phyloP scores from a whole-genome alignment of 2,888 invertebrate species.

The Orthosia incerta region DNA sequence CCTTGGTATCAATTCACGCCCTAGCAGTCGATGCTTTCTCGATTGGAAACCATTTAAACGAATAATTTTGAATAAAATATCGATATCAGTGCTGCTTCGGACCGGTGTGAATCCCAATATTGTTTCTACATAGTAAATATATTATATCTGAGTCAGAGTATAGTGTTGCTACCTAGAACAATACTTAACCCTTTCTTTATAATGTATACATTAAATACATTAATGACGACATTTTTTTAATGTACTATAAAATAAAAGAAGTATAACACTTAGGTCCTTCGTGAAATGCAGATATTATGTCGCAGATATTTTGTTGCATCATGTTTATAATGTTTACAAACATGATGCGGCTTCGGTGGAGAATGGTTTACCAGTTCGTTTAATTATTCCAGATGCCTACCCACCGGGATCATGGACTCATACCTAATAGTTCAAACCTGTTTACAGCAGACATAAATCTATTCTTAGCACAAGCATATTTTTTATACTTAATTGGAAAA shows the following conservation, averaged over 20 bases:
- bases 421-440: background rate
- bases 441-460: background rate
- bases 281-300: background rate
- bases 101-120: conserved; percentile 15
- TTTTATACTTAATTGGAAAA: background rate
- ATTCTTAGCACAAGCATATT: background rate
- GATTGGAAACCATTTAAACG: conserved; percentile 21
- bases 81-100: conserved; percentile 8
- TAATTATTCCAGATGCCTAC: background rate
- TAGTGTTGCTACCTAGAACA: conserved; percentile 3
- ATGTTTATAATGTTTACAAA: background rate
- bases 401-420: background rate
- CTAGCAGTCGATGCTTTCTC: conserved; percentile 7
- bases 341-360: no score
- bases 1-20: background rate
- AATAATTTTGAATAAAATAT: conserved; percentile 45
- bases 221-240: conserved; percentile 1
- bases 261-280: background rate
- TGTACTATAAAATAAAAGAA: background rate
- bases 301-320: background rate
- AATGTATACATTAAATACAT: no score
- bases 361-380: background rate
- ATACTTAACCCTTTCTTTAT: background rate
- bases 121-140: conserved; percentile 32
- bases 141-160: conserved; percentile 11